Percentiles rank a stretch among this genome's conserved stretches.
These are phyloP conservation scores for Zhengitettix transpicula DNA, from an alignment of 2,888 invertebrate genomes.

Conservation along the genomic window DNA sequence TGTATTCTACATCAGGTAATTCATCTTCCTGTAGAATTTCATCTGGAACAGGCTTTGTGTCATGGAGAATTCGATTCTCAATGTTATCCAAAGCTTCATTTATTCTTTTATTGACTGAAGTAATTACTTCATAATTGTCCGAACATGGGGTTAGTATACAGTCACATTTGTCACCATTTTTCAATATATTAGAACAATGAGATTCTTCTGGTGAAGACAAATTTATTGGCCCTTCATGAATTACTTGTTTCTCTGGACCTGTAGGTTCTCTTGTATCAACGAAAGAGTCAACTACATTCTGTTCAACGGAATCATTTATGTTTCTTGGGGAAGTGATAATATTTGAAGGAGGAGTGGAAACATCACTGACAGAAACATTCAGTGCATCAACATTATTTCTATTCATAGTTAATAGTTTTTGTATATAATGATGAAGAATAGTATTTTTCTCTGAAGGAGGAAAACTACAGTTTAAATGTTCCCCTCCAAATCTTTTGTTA, in stretches of 20 bases:
- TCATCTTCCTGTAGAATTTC: too few relatives aligned
- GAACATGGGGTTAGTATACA: too few relatives aligned
- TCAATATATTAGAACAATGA: neutral
- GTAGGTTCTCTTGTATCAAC: neutral
- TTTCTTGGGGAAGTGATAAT: neutral
- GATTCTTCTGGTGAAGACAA: neutral
- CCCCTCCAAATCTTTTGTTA: too few relatives aligned
- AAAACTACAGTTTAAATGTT: too few relatives aligned
- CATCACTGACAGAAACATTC: neutral
- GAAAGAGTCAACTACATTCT: neutral
- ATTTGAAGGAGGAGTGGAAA: neutral
- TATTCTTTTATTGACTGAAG: too few relatives aligned
- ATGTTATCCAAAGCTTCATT: too few relatives aligned
- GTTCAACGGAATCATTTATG: neutral
- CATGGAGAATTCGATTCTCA: too few relatives aligned
- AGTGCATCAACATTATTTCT: neutral
- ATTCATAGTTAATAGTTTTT: neutral
- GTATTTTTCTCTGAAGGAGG: neutral
- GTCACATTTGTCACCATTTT: too few relatives aligned
- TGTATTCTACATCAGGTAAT: neutral
- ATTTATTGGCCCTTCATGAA: neutral
- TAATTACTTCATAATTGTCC: too few relatives aligned
- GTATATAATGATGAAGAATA: neutral
- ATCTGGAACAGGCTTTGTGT: too few relatives aligned
- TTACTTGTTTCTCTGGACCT: neutral